Base-by-base conservation (phyloP, 1,140 invertebrate species). In the Planococcus citri region DNA sequence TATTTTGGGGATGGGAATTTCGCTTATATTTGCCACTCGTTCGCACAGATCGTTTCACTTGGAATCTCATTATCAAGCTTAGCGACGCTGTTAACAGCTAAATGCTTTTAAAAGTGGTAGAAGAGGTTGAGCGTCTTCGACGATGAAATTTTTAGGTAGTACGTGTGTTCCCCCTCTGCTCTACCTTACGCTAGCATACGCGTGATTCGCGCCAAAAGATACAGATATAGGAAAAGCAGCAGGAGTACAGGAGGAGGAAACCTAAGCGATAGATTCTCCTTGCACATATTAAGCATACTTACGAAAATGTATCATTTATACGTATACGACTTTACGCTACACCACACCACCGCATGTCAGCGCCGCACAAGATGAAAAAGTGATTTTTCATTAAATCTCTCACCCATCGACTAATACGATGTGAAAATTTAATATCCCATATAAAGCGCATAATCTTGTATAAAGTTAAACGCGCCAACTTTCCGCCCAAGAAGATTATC, bases 381-480 rank as follows among this genome's bases (percentile, higher is more conserved):
- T 51, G 41, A 51, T 51, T 51, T 51, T 51, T 51, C 41, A 51
- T 51, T 51, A 51, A 51, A 51, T 51, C 41, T n/a, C n/a, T 51
- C 41, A 51, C 41, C 12, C 41, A 51, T 51, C 41, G 41, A 51
- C 41, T 51, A 51, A 51, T 51, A n/a, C 41, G 41, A 51, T 51
- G 41, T 51, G 41, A 51, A 51, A 51, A 51, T 51, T 51, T 51
- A 51, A 51, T 51, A 51, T 51, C 41, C 10, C 17, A 51, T 51
- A 51, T 20, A 51, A 51, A 51, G 41, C 41, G 41, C 41, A 20
- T 51, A 51, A 51, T 51, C 41, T 51, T 51, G n/a, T 20, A 2
- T 17, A 51, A 51, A 51, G 41, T 51, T 51, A 51, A 4, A n/a
- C 41, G 17, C 17, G 41, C 6, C 3, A 51, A 51, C 41, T 51